These are phyloP conservation scores for Allobates femoralis DNA, from an alignment of 2,797 vertebrate species.

Conservation along the genomic window DNA sequence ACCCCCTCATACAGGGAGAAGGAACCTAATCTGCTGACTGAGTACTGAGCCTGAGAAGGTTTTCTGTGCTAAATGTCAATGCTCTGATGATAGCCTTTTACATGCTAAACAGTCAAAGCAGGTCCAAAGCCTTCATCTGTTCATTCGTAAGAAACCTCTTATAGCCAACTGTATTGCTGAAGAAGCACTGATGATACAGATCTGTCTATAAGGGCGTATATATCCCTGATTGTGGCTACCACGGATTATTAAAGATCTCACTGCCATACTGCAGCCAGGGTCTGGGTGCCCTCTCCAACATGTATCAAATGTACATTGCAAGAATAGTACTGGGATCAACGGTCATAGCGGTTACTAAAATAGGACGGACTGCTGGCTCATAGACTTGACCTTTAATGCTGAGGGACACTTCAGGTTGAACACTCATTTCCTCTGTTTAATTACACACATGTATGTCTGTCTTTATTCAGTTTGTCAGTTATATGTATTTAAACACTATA, in stretches of 20 bases:
- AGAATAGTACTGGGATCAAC: conserved; percentile 56
- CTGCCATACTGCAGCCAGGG: conserved; percentile 13
- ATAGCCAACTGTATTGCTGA: not conserved
- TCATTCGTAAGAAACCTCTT: not conserved
- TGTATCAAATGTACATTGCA: conserved; percentile 55
- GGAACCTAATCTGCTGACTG: conserved; percentile 78
- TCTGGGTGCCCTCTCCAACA: conserved; percentile 15
- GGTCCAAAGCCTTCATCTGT: not conserved
- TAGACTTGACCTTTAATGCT: conserved; percentile 50
- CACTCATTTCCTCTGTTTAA: conserved; percentile 24
- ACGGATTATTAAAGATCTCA: not conserved
- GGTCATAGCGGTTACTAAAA: conserved; percentile 51
- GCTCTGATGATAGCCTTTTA: conserved; percentile 66
- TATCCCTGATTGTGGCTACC: not conserved
- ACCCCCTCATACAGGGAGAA: conserved; percentile 46
- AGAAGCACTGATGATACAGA: not conserved
- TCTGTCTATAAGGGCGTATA: not conserved
- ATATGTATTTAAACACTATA: not conserved
- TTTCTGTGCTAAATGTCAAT: conserved; percentile 73
- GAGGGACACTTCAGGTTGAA: conserved; percentile 25
- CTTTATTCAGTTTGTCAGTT: not conserved
- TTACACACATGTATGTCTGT: not conserved
- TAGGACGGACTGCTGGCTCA: conserved; percentile 27
- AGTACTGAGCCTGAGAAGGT: conserved; percentile 66
- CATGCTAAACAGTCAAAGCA: conserved; percentile 56